Evolutionary conservation across 2,113 vertebrate species (phyloP).

Genomic region (Falco punctatus): DNA sequence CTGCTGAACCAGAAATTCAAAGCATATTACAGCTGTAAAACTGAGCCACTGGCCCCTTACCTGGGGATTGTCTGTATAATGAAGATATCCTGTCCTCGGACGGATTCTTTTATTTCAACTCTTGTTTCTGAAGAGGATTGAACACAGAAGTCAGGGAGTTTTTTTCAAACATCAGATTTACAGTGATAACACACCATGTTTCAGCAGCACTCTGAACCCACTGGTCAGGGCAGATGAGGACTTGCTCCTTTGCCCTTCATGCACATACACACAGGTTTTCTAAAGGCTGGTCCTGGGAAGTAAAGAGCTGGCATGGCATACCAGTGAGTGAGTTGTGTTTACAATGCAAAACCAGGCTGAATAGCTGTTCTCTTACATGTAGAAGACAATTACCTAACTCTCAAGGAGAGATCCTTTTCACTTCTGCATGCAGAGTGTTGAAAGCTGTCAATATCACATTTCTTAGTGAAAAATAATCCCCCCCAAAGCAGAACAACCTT

Average conservation of each 20-base stretch:
- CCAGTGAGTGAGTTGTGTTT: background rate
- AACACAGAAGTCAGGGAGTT: background rate
- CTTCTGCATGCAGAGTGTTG: background rate
- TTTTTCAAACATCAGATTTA: background rate
- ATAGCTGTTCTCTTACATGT: background rate
- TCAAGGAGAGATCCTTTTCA: background rate
- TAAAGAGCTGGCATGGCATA: background rate
- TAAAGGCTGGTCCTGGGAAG: background rate
- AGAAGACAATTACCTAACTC: background rate
- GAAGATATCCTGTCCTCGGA: conserved; percentile 96
- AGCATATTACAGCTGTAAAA: background rate
- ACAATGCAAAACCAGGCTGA: background rate
- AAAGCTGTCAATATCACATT: background rate
- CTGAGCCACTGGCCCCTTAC: conserved; percentile 64
- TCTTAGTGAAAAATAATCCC: background rate
- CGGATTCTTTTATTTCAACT: conserved; percentile 98
- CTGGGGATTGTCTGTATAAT: conserved; percentile 98
- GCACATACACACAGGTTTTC: background rate
- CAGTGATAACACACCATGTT: background rate
- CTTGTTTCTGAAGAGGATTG: conserved; percentile 86
- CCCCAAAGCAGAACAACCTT: background rate
- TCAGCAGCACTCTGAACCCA: background rate
- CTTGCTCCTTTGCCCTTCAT: background rate
- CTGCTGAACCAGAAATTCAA: background rate
- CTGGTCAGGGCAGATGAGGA: background rate